These are phyloP conservation scores for Grammomys dolichurus DNA, from an alignment of 2,113 vertebrate genomes.

Conservation along the genomic window DNA sequence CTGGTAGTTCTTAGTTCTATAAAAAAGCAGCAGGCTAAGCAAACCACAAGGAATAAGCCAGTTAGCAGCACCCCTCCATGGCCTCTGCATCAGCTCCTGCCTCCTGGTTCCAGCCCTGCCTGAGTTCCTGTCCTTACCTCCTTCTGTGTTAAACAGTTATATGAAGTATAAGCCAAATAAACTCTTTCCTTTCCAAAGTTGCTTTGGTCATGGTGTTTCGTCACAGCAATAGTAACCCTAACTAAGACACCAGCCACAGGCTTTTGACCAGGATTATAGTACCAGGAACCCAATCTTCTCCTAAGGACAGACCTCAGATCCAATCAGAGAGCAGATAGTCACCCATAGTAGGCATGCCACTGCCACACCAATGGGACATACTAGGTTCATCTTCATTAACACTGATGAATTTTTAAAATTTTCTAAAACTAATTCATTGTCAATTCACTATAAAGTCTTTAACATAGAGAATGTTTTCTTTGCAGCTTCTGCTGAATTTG, in stretches of 20 bases:
- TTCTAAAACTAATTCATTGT: background rate
- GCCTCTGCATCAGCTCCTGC: background rate
- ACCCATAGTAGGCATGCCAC: background rate
- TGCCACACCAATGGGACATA: background rate
- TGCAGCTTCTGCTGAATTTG: conserved; percentile 90
- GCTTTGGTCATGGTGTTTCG: background rate
- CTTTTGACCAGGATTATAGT: background rate
- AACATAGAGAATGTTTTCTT: conserved; percentile 24
- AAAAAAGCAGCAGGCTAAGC: background rate
- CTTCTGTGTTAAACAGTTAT: background rate
- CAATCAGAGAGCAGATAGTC: background rate
- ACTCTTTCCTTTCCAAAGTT: too few species aligned
- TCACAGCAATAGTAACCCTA: background rate
- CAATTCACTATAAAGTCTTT: conserved; percentile 14
- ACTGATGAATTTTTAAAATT: background rate
- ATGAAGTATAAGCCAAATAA: background rate
- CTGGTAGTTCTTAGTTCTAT: background rate
- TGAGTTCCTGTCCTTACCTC: background rate
- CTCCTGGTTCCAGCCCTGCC: background rate
- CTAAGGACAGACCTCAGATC: background rate
- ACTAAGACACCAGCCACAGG: background rate
- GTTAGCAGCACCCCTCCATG: background rate
- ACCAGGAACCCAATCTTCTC: background rate
- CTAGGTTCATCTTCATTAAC: background rate
- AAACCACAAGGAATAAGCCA: background rate